phyloP scores from a whole-genome alignment of 2,888 invertebrate species.

The Beris morrisii region DNA sequence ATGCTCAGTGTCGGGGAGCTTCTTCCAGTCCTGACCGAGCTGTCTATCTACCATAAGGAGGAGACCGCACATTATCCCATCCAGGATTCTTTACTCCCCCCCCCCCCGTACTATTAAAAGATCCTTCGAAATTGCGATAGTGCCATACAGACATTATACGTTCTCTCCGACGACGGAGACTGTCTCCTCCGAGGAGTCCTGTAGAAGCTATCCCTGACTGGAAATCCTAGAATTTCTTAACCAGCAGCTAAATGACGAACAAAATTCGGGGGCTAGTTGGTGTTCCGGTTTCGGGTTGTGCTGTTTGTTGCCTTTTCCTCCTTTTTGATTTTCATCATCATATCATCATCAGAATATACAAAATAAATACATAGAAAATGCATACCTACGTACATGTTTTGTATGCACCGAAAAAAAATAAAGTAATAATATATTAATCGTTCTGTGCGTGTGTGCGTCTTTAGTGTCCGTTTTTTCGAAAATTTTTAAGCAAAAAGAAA shows the following conservation, averaged over 20 bases:
- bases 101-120: no score
- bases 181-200: constrained; percentile 14
- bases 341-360: constrained; percentile 37
- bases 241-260: constrained; percentile 39
- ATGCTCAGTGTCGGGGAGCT: background rate
- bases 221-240: constrained; percentile 36
- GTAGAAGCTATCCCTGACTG: constrained; percentile 36
- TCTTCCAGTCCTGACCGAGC: background rate
- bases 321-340: constrained; percentile 45
- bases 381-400: constrained; percentile 16
- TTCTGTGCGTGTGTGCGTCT: no score
- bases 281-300: constrained; percentile 60
- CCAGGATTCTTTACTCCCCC: background rate
- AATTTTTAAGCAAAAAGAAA: no score
- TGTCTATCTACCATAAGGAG: background rate
- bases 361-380: constrained; percentile 16
- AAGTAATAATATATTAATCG: no score
- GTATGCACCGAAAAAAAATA: no score
- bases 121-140: no score
- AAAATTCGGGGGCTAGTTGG: constrained; percentile 50
- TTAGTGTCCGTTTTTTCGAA: no score
- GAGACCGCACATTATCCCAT: background rate
- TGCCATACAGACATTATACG: background rate
- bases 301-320: constrained; percentile 58
- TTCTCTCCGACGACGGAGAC: constrained; percentile 19